phyloP scores from a whole-genome alignment of 2,113 vertebrate genomes.

The Collichthys lucidus region DNA sequence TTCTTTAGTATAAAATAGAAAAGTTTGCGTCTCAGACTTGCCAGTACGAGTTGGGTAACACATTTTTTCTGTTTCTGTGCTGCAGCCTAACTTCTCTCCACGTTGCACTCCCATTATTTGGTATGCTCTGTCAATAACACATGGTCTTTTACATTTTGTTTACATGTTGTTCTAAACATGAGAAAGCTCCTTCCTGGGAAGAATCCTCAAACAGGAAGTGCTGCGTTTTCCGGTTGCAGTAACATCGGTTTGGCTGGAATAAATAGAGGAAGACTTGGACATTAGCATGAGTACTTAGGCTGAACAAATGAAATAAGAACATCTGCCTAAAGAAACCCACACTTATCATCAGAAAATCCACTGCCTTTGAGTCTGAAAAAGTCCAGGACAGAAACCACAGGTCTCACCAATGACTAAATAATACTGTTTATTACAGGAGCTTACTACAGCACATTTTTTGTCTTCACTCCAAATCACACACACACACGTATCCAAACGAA shows the following conservation, averaged over 20 bases:
- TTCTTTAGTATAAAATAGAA: not conserved
- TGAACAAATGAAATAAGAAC: not conserved
- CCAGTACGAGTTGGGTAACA: not conserved
- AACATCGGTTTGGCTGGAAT: not conserved
- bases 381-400: not conserved
- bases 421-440: conserved; percentile 29
- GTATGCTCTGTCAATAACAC: not conserved
- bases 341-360: conserved; percentile 3
- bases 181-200: conserved; percentile 1
- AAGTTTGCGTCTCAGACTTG: not conserved
- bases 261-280: not conserved
- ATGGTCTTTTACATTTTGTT: conserved; percentile 25
- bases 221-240: not conserved
- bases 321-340: conserved; percentile 1
- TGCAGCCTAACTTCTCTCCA: not conserved
- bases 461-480: conserved; percentile 36
- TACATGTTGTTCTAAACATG: conserved; percentile 41
- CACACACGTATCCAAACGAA: conserved; percentile 31
- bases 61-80: not conserved
- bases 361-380: not conserved
- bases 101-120: not conserved
- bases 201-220: conserved; percentile 39
- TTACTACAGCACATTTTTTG: conserved; percentile 18
- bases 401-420: conserved; percentile 8
- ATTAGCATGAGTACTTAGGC: not conserved